Conservation (phyloP, 2,888 invertebrate genomes). For the Dryobota labecula region DNA sequence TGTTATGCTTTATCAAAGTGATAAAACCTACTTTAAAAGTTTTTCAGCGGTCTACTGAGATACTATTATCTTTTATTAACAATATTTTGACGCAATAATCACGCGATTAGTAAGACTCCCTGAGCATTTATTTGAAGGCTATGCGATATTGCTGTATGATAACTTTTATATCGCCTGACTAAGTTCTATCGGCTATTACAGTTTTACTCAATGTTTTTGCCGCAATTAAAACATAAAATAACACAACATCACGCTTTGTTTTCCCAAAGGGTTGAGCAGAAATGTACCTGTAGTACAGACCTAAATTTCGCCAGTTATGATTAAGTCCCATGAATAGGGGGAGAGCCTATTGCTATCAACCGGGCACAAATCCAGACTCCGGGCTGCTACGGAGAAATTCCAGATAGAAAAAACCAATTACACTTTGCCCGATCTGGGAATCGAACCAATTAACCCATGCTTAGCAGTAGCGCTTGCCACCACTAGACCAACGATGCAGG, state of each 20-base stretch:
- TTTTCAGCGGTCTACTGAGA: background rate
- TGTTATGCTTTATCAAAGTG: constrained; percentile 28
- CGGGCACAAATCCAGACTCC: too few species aligned
- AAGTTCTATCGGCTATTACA: constrained; percentile 1
- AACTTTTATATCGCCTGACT: constrained; percentile 17
- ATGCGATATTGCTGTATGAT: constrained; percentile 11
- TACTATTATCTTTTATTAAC: constrained; percentile 15
- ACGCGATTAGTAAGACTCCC: constrained; percentile 13
- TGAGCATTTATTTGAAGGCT: constrained; percentile 3
- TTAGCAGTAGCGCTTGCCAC: background rate
- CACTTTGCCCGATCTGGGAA: background rate
- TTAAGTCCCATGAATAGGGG: background rate
- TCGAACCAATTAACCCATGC: background rate
- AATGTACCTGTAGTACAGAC: background rate
- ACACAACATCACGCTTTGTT: background rate
- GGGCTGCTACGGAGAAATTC: background rate
- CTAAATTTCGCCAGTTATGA: background rate
- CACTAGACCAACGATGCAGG: background rate
- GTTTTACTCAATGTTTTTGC: background rate
- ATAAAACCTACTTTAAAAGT: constrained; percentile 15
- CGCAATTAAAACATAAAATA: background rate
- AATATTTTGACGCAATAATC: constrained; percentile 8
- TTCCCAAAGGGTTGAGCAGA: background rate
- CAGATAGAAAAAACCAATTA: too few species aligned
- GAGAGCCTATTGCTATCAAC: too few species aligned